phyloP scores from a whole-genome alignment of 1,140 invertebrate species.

The Antheraea pernyi region DNA sequence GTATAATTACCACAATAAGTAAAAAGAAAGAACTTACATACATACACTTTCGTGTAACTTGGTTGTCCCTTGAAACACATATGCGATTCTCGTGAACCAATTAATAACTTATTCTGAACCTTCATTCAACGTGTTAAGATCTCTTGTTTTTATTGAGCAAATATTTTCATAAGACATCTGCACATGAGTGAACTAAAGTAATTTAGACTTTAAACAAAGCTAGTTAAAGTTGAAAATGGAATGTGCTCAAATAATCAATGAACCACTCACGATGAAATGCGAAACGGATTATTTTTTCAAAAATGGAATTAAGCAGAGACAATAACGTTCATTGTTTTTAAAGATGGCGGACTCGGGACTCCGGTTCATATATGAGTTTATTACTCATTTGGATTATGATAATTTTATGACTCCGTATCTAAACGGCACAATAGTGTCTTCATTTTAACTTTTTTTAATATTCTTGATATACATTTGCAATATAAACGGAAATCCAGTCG shows the following conservation, averaged over 20 bases:
- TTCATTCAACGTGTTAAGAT: slow-evolving; percentile 3
- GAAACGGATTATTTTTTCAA: slow-evolving; percentile 78
- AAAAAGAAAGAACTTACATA: not conserved
- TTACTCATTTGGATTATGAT: slow-evolving; percentile 57
- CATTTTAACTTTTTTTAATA: slow-evolving; percentile 29
- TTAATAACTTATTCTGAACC: slow-evolving; percentile 28
- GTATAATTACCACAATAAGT: slow-evolving; percentile 67
- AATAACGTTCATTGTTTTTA: slow-evolving; percentile 76
- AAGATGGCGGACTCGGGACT: slow-evolving; percentile 63
- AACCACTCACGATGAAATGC: slow-evolving; percentile 66
- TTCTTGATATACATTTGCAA: not conserved
- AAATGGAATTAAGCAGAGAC: slow-evolving; percentile 78
- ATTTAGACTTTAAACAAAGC: slow-evolving; percentile 30
- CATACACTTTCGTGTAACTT: not conserved
- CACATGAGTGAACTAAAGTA: slow-evolving; percentile 20
- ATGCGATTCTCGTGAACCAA: slow-evolving; percentile 61
- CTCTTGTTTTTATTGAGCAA: slow-evolving; percentile 16
- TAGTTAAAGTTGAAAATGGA: slow-evolving; percentile 34
- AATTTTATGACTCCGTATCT: slow-evolving; percentile 46
- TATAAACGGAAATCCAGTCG: slow-evolving; percentile 38
- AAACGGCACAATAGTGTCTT: slow-evolving; percentile 31
- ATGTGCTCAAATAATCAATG: slow-evolving; percentile 44
- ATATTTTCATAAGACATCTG: slow-evolving; percentile 55
- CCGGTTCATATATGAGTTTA: slow-evolving; percentile 65
- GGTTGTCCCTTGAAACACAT: slow-evolving; percentile 23